Evolutionary conservation across 1,140 invertebrate genomes (phyloP).

Genomic region (Drosophila jambulina): DNA sequence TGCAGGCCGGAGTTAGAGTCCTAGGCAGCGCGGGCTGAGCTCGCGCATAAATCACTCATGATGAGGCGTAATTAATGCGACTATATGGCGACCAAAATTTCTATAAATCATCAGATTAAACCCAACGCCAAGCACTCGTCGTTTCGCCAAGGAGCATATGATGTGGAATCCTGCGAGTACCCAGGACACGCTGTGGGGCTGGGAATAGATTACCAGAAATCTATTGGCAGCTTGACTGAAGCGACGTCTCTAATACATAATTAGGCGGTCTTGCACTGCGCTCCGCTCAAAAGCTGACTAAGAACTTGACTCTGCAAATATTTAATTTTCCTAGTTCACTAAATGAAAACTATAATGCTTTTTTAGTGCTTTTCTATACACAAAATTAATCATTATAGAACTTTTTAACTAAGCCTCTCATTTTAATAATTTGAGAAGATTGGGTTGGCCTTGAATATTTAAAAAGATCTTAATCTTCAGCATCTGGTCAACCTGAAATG

Average conservation of each 20-base stretch:
- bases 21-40: slow-evolving; percentile 30
- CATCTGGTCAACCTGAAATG: no score
- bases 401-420: background rate
- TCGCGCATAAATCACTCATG: slow-evolving; percentile 52
- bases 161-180: slow-evolving; percentile 9
- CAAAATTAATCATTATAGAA: background rate
- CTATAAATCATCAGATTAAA: slow-evolving; percentile 56
- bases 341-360: background rate
- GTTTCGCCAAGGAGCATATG: slow-evolving; percentile 40
- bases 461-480: no score
- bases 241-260: background rate
- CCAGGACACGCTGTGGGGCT: background rate
- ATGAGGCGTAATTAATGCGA: slow-evolving; percentile 57
- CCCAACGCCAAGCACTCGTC: slow-evolving; percentile 31
- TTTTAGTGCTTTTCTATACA: background rate
- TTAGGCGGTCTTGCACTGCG: background rate
- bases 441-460: background rate
- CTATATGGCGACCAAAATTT: slow-evolving; percentile 53
- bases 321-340: background rate
- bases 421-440: background rate
- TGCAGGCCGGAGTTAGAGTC: slow-evolving; percentile 37
- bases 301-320: background rate
- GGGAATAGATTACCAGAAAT: slow-evolving; percentile 26
- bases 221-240: slow-evolving; percentile 33
- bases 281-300: background rate